phyloP scores from a whole-genome alignment of 2,797 vertebrate genomes.

The Paedocypris micromegethes region DNA sequence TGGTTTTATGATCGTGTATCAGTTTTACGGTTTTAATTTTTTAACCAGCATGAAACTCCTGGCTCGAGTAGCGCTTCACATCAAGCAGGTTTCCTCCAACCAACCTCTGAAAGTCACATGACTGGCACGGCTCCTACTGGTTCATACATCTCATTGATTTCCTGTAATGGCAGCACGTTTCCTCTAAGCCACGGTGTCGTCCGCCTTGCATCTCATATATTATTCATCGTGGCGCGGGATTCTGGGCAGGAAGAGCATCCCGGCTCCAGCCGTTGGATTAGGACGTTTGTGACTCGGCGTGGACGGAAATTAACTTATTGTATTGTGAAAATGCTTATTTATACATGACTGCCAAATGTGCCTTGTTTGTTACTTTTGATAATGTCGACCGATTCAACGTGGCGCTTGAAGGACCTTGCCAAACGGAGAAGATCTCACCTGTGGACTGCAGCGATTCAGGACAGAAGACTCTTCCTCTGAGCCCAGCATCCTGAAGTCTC shows the following conservation, averaged over 20 bases:
- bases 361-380: conserved; percentile 60
- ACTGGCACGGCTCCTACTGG: too few relatives aligned
- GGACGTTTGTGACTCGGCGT: conserved; percentile 32
- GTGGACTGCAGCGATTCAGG: conserved; percentile 20
- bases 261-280: conserved; percentile 22
- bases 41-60: too few relatives aligned
- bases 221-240: not conserved
- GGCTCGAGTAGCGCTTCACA: too few relatives aligned
- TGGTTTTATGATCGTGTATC: too few relatives aligned
- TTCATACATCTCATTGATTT: not conserved
- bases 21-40: too few relatives aligned
- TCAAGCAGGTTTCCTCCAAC: too few relatives aligned
- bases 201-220: conserved; percentile 8
- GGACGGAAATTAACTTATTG: conserved; percentile 67
- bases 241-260: conserved; percentile 1
- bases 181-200: not conserved
- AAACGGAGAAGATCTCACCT: conserved; percentile 41
- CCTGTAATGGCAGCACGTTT: not conserved
- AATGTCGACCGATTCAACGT: conserved; percentile 43
- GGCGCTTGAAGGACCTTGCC: conserved; percentile 45
- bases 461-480: too few relatives aligned
- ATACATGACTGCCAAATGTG: conserved; percentile 66
- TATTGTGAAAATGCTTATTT: conserved; percentile 70
- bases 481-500: too few relatives aligned
- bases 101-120: too few relatives aligned